Evolutionary conservation across 2,888 invertebrate species (phyloP), one percentile per base, ranked within the genome.

Genomic region (Agriopis aurantiaria): DNA sequence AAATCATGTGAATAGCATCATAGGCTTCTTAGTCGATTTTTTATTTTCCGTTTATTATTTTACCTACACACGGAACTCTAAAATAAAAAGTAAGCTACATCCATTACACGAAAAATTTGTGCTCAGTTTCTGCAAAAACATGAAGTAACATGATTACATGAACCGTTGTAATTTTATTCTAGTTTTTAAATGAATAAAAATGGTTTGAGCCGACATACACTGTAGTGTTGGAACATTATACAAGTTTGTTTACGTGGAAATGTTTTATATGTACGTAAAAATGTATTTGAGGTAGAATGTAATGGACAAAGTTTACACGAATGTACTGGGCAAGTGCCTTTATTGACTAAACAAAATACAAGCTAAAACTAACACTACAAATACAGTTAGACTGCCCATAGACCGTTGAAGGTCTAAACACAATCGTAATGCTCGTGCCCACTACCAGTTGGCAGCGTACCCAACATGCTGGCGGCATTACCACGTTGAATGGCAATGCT

Each of bases 171-270:
- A 33, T 33, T 33, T 33, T 58, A 53, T 63, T 49, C 48, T 41
- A 52, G 52, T 53, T 63, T 85, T 83, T 80, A 81, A 82, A 74
- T 77, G 79, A 80, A 84, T 84, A 83, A 85, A 85, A 86, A 82
- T 81, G 83, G n/a, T 33, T 33, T 33, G 33, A 33, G 33, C 33
- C 33, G 33, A 56, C 56, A 61, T 11, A 48, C 49, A n/a, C 17
- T 9, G 48, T n/a, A 48, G 5, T 45, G 6, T n/a, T 11, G 48
- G 5, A 33, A 14, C 33, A 56, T 49, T 48, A 2, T n/a, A 33
- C 12, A 8, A 65, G 58, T 33, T 33, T 5, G 33, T 33, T 33
- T 33, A 33, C 33, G 33, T 33, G 33, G 33, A 33, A 33, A 33
- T 33, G 33, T 33, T 33, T 33, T 33, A 33, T 33, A 58, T 11